These are phyloP conservation scores for Cetonia aurata DNA, from an alignment of 2,888 invertebrate genomes.

Conservation along the genomic window DNA sequence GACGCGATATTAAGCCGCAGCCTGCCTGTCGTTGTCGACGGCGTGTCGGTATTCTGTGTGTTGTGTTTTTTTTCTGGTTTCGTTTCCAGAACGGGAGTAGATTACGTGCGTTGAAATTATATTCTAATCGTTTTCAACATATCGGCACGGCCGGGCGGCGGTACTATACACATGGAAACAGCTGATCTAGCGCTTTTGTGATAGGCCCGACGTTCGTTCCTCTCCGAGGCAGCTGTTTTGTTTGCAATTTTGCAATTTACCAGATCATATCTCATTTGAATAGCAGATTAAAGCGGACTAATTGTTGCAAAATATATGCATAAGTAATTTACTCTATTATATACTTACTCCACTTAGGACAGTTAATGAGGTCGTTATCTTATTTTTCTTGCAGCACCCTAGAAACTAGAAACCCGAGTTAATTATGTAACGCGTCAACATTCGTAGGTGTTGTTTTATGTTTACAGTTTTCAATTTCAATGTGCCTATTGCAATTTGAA, in stretches of 20 bases:
- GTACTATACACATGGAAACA: constrained; percentile 11
- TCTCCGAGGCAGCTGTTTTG: constrained; percentile 3
- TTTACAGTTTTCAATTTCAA: too few relatives aligned
- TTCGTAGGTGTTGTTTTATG: too few relatives aligned
- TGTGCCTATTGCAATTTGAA: too few relatives aligned
- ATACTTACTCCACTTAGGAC: constrained; percentile 12
- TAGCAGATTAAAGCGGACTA: constrained; percentile 28
- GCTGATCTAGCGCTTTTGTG: constrained; percentile 21
- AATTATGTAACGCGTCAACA: too few relatives aligned
- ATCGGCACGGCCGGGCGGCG: neutral
- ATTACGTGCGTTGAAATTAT: constrained; percentile 26
- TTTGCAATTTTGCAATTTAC: constrained; percentile 47
- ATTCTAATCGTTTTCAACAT: constrained; percentile 19
- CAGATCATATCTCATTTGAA: constrained; percentile 47
- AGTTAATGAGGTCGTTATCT: constrained; percentile 22
- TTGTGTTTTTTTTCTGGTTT: constrained; percentile 15
- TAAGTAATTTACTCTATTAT: constrained; percentile 38
- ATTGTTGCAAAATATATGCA: constrained; percentile 43
- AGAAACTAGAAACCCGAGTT: too few relatives aligned
- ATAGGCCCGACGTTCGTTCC: neutral
- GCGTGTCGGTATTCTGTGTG: constrained; percentile 13
- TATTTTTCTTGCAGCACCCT: constrained; percentile 18
- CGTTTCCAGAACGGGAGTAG: constrained; percentile 20
- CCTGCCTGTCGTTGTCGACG: constrained; percentile 38
- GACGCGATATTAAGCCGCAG: constrained; percentile 42